Evolutionary conservation across 2,888 invertebrate species (phyloP).

Genomic region (Candidula unifasciata): DNA sequence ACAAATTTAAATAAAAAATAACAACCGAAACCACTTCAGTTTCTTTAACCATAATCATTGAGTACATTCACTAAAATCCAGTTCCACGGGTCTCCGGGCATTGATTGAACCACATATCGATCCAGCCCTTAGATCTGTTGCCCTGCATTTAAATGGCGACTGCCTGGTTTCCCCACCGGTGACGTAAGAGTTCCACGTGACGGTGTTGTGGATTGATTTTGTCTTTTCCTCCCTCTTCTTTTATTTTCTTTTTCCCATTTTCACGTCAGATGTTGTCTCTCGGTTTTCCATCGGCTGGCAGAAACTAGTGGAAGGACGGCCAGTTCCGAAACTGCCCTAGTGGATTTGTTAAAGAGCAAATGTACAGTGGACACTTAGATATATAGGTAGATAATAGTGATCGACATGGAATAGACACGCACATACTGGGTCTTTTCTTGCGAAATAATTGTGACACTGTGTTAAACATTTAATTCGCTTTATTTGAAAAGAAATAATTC

Average conservation of each 20-base stretch:
- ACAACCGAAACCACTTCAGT: background rate
- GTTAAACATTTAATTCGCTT: no score
- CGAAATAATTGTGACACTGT: no score
- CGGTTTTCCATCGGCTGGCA: no score
- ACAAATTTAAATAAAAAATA: no score
- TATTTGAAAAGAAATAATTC: no score
- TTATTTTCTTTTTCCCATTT: conserved; percentile 29
- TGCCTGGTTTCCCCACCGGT: conserved; percentile 45
- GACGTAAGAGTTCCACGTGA: conserved; percentile 57
- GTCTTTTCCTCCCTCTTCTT: conserved; percentile 11
- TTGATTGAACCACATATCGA: conserved; percentile 40
- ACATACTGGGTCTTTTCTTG: no score
- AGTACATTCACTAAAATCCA: background rate
- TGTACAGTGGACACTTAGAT: no score
- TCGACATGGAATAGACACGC: no score
- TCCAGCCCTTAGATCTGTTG: background rate
- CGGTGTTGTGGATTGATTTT: conserved; percentile 37
- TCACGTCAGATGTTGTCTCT: background rate
- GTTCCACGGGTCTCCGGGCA: conserved; percentile 9
- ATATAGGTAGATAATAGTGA: no score
- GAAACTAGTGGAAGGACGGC: no score
- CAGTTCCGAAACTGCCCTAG: no score
- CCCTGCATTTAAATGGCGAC: conserved; percentile 6
- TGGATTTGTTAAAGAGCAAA: no score
- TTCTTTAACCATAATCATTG: background rate